These are phyloP conservation scores for Hirundichthys speculiger DNA, from an alignment of 2,113 vertebrate species.

Conservation along the genomic window DNA sequence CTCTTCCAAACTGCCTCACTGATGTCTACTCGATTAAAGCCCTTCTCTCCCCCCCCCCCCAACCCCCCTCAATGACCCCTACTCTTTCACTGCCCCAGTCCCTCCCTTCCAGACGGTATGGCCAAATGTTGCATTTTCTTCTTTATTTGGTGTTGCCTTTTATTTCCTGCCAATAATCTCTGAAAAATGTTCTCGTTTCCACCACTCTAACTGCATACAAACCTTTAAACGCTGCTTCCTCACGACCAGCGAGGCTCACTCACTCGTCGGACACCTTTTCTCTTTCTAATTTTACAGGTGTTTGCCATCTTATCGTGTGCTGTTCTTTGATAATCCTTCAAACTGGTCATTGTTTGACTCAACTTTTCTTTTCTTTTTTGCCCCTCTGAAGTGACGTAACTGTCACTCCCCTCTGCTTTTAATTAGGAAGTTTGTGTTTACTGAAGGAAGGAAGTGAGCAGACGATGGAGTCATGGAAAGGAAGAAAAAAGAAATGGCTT, in stretches of 20 bases:
- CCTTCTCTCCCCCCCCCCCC: no score
- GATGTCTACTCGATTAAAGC: no score
- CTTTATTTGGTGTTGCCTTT: constrained; percentile 77
- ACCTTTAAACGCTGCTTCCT: constrained; percentile 37
- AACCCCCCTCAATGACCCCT: no score
- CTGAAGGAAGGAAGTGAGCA: constrained; percentile 36
- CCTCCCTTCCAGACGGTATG: constrained; percentile 25
- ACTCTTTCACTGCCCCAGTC: no score
- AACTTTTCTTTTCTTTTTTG: no score
- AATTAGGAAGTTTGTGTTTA: constrained; percentile 28
- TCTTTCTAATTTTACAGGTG: no score
- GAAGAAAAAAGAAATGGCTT: constrained; percentile 20
- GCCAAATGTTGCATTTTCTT: constrained; percentile 64
- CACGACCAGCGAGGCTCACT: constrained; percentile 5
- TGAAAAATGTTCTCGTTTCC: constrained; percentile 72
- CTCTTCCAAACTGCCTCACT: no score
- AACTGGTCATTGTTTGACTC: neutral
- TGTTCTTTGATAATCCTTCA: no score
- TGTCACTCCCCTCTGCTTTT: constrained; percentile 33
- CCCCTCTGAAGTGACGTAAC: no score
- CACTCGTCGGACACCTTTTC: no score
- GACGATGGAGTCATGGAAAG: no score
- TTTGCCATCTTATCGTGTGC: no score
- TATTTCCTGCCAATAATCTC: constrained; percentile 71
- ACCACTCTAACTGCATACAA: constrained; percentile 66